phyloP scores from a whole-genome alignment of 1,140 invertebrate species.

The Battus philenor region DNA sequence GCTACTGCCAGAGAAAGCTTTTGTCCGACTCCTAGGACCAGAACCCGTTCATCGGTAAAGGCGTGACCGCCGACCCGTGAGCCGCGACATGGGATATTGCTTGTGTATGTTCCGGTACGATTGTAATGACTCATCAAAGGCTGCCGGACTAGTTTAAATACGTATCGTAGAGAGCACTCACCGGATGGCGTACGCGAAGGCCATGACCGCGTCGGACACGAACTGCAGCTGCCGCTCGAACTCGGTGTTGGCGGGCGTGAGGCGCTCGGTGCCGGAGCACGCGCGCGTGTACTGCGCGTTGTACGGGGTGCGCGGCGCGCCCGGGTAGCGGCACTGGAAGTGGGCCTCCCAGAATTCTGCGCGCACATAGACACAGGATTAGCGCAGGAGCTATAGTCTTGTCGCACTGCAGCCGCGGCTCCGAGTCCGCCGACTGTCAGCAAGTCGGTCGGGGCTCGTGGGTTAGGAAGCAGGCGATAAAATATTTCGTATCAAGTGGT shows the following conservation, averaged over 20 bases:
- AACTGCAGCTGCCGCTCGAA: constrained; percentile 95
- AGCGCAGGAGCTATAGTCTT: no score
- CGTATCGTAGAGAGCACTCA: constrained; percentile 41
- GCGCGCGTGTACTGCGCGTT: constrained; percentile 82
- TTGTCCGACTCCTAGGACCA: no score
- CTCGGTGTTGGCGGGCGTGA: constrained; percentile 83
- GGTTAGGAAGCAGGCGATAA: no score
- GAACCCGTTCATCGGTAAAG: no score
- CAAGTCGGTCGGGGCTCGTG: no score
- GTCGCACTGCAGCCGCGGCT: no score
- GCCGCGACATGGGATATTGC: not conserved
- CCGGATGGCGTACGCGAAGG: constrained; percentile 92
- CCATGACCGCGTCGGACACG: constrained; percentile 94
- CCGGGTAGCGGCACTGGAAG: constrained; percentile 89
- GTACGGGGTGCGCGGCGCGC: constrained; percentile 86
- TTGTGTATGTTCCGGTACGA: not conserved
- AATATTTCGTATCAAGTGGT: no score
- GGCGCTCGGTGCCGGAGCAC: constrained; percentile 84
- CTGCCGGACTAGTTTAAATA: constrained; percentile 26
- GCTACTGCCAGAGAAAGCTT: no score
- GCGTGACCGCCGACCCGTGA: no score
- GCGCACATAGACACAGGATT: no score
- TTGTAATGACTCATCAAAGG: no score
- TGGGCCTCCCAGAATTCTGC: constrained; percentile 96
- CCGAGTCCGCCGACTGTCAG: no score